Conservation (phyloP, 2,888 invertebrate species). For the Nemoura dubitans region DNA sequence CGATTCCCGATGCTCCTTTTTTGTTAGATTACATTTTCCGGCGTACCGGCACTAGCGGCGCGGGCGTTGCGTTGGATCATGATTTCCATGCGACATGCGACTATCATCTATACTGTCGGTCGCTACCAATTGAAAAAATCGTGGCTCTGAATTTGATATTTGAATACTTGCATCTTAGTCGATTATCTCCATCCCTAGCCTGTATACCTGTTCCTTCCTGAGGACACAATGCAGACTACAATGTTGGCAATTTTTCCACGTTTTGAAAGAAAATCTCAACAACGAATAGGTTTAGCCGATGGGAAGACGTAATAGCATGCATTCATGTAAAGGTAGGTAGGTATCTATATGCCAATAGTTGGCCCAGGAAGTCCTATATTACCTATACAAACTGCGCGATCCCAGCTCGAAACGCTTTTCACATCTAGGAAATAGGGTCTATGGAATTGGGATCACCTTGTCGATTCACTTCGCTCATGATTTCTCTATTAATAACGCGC, state of each 20-base stretch:
- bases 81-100: not conserved
- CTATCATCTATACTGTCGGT: not conserved
- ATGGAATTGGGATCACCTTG: not conserved
- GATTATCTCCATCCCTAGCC: not conserved
- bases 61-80: not conserved
- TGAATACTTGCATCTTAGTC: not conserved
- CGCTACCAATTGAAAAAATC: not conserved
- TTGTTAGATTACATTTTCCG: constrained; percentile 20
- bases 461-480: not conserved
- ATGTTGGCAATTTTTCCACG: constrained; percentile 4
- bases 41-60: not conserved
- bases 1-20: constrained; percentile 16
- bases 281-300: constrained; percentile 3
- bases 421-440: not conserved
- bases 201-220: not conserved
- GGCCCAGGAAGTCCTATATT: constrained; percentile 4
- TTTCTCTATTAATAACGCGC: not conserved
- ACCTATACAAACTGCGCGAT: not conserved
- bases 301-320: not conserved
- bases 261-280: not conserved
- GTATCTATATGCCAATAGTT: not conserved
- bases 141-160: not conserved
- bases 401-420: not conserved
- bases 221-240: not conserved
- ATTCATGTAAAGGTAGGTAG: not conserved